A percentile compares a stretch with the other conserved stretches of the same genome.
Conservation (phyloP, 30 jellyfish, hydroid and myxozoan genomes). For the Haliclystus octoradiatus region DNA sequence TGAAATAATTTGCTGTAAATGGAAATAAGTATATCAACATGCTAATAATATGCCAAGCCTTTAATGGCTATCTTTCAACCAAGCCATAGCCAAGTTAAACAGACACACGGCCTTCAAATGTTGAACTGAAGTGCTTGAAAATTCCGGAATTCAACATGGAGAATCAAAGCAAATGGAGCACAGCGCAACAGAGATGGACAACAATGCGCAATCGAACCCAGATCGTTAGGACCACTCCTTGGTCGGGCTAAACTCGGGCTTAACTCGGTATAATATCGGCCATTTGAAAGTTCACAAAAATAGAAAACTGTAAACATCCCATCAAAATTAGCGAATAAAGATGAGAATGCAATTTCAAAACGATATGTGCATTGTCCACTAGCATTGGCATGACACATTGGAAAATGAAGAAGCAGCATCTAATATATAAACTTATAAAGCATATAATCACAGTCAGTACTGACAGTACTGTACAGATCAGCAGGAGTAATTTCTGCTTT, state of each 20-base stretch:
- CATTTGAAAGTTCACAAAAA: not conserved
- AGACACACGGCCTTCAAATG: not conserved
- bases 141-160: slow-evolving; percentile 50
- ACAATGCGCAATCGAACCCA: slow-evolving; percentile 91
- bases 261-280: not conserved
- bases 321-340: too few relatives aligned
- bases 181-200: slow-evolving; percentile 58
- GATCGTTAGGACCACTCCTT: slow-evolving; percentile 14
- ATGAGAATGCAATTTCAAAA: too few relatives aligned
- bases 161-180: slow-evolving; percentile 24
- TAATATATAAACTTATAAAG: too few relatives aligned
- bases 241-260: not conserved
- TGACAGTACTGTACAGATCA: too few relatives aligned
- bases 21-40: not conserved
- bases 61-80: not conserved
- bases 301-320: too few relatives aligned
- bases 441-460: too few relatives aligned
- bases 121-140: not conserved
- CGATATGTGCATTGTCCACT: too few relatives aligned
- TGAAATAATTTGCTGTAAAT: too few relatives aligned
- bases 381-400: too few relatives aligned
- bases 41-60: not conserved
- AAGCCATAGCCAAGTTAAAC: not conserved
- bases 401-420: too few relatives aligned
- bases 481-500: too few relatives aligned